Evolutionary conservation across 2,113 vertebrate species (phyloP).

Genomic region (Leptocoma aspasia): DNA sequence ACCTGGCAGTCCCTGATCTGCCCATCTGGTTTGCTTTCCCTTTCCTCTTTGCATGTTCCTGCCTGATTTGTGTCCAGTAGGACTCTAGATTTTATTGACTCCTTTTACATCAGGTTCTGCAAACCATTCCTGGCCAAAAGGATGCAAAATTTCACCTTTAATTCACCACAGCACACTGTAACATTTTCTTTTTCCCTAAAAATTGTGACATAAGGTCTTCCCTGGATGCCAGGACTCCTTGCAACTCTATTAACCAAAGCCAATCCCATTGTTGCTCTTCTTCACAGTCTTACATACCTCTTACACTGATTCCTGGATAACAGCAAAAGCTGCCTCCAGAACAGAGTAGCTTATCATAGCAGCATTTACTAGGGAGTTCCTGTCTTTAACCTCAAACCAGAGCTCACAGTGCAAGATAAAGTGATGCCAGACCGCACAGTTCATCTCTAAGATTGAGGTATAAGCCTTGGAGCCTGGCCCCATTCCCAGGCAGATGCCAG

Average conservation of each 20-base stretch:
- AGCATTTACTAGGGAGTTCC: background rate
- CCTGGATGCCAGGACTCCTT: background rate
- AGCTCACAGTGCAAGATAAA: background rate
- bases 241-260: background rate
- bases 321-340: background rate
- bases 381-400: background rate
- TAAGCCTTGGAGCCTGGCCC: conserved; percentile 1
- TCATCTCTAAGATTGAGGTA: background rate
- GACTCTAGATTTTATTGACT: background rate
- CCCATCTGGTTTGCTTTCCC: background rate
- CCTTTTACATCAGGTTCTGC: background rate
- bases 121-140: background rate
- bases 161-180: background rate
- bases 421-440: background rate
- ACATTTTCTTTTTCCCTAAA: background rate
- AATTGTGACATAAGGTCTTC: background rate
- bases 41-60: background rate
- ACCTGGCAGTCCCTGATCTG: conserved; percentile 27
- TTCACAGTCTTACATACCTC: background rate
- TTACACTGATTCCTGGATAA: background rate
- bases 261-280: background rate
- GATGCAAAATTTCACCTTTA: background rate
- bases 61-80: background rate
- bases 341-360: background rate
- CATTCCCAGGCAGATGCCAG: conserved; percentile 39